A percentile compares a stretch with the other conserved stretches of the same genome.
phyloP scores from a whole-genome alignment of 37 sponge, comb jelly and placozoan genomes.

The Cladorhizidae sp. region DNA sequence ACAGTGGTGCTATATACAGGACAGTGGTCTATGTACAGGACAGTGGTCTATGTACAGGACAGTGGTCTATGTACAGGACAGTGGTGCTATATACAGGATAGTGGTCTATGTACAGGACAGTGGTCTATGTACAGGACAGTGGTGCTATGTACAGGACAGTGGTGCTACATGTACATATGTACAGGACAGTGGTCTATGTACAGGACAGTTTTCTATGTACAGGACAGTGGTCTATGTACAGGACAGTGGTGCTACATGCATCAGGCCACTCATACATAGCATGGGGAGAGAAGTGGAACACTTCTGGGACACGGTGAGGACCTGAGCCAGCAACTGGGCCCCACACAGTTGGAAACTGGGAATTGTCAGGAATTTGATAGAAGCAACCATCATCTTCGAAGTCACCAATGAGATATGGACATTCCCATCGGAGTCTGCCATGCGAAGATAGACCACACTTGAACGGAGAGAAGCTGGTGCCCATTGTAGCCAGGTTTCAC shows the following conservation, averaged over 20 bases:
- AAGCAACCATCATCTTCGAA: constrained; percentile 28
- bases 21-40: too few relatives aligned
- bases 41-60: too few relatives aligned
- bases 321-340: constrained; percentile 23
- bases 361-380: constrained; percentile 36
- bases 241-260: constrained; percentile 31
- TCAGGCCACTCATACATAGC: constrained; percentile 33
- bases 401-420: constrained; percentile 16
- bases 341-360: constrained; percentile 46
- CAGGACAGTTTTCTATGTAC: too few relatives aligned
- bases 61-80: too few relatives aligned
- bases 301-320: constrained; percentile 11
- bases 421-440: constrained; percentile 10
- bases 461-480: constrained; percentile 2
- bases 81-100: too few relatives aligned
- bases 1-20: too few relatives aligned
- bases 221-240: too few relatives aligned
- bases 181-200: too few relatives aligned
- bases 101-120: too few relatives aligned
- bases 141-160: too few relatives aligned
- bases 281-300: background rate
- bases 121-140: too few relatives aligned
- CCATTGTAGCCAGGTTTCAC: background rate
- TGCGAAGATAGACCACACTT: constrained; percentile 38
- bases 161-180: too few relatives aligned